phyloP scores from a whole-genome alignment of 2,113 vertebrate species.

The Brachyistius frenatus region DNA sequence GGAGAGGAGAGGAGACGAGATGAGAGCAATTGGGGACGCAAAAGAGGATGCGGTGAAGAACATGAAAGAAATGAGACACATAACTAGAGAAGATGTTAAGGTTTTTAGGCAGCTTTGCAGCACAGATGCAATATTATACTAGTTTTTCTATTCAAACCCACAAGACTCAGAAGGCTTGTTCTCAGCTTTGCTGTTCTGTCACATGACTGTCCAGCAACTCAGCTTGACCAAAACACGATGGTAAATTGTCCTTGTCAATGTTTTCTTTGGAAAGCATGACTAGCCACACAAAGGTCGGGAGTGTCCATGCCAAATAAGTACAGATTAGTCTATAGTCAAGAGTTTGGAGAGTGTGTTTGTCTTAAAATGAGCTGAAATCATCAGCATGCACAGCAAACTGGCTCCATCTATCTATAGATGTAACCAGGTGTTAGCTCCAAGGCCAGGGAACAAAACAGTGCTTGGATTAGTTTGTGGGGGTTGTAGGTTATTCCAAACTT shows the following conservation, averaged over 20 bases:
- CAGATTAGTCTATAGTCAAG: neutral
- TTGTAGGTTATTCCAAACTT: too few species aligned
- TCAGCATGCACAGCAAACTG: neutral
- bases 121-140: neutral
- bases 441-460: too few species aligned
- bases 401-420: neutral
- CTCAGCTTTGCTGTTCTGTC: neutral
- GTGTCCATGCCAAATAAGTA: too few species aligned
- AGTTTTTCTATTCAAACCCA: neutral
- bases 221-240: neutral
- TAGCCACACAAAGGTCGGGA: neutral
- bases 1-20: slow-evolving; percentile 2
- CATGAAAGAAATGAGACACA: slow-evolving; percentile 18
- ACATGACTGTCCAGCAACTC: neutral
- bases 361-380: neutral
- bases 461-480: too few species aligned
- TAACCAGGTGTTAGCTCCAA: too few species aligned
- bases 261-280: neutral
- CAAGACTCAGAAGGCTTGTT: neutral
- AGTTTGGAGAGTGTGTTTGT: neutral
- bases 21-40: neutral
- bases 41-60: neutral
- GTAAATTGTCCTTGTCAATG: neutral
- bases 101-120: neutral
- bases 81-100: neutral